Percentiles rank a stretch among this genome's conserved stretches.
Conservation (phyloP, 2,888 invertebrate genomes). For the Eilema caniola region DNA sequence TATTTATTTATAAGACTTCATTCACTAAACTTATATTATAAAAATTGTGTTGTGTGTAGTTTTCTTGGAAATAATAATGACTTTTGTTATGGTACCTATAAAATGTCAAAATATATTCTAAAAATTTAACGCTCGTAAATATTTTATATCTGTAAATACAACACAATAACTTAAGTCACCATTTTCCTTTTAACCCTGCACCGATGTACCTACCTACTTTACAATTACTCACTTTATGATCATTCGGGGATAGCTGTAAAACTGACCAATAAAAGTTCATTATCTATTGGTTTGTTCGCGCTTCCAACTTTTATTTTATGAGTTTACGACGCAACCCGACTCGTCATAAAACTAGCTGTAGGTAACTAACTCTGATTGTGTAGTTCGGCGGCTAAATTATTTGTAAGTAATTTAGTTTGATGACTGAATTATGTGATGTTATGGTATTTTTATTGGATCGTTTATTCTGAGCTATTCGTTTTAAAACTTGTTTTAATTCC, state of each 20-base stretch:
- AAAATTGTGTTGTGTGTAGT: neutral
- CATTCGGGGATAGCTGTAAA: constrained; percentile 81
- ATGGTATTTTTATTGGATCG: constrained; percentile 54
- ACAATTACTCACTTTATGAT: constrained; percentile 71
- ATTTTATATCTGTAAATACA: neutral
- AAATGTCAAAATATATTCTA: neutral
- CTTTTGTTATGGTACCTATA: neutral
- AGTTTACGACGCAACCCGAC: constrained; percentile 71
- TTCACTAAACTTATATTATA: too few species aligned
- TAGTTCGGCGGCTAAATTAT: constrained; percentile 51
- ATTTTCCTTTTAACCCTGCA: neutral
- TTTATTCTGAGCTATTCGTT: constrained; percentile 49
- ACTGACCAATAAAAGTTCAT: constrained; percentile 87
- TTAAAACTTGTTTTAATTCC: constrained; percentile 42
- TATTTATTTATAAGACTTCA: neutral
- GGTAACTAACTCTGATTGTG: constrained; percentile 58
- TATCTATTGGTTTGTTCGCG: constrained; percentile 84
- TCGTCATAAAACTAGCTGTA: constrained; percentile 69
- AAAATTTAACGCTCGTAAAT: neutral
- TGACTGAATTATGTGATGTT: constrained; percentile 56
- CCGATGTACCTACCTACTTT: constrained; percentile 8
- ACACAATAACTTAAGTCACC: neutral
- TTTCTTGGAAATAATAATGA: too few species aligned
- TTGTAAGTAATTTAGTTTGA: constrained; percentile 53
- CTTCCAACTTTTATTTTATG: constrained; percentile 85